Evolutionary conservation across 2,888 invertebrate genomes (phyloP), one percentile per base, ranked within the genome.

Genomic region (Apamea crenata): DNA sequence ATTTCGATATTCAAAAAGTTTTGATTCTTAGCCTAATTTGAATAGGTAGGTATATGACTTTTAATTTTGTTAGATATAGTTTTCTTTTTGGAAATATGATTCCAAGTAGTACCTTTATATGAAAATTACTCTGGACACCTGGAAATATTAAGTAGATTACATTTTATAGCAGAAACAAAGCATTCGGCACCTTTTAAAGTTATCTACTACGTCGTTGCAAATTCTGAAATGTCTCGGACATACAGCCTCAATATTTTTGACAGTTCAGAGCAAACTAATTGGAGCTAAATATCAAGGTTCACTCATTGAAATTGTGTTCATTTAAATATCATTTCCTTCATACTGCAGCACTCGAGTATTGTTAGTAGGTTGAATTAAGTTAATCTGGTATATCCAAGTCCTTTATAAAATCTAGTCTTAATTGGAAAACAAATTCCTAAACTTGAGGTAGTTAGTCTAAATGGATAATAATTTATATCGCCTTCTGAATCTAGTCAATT

Each of bases 201-300:
- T 70, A 81, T 76, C 71, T 78, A 21, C 75, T 68, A 72, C 50
- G 25, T 61, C 14, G 53, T 44, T 53, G 66, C 74, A 82, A 82
- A 83, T 82, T 80, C 80, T 74, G 69, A 85, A 89, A 90, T 91
- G 79, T 88, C 86, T 90, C 61, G 78, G 77, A 87, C 86, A 81
- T 82, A 77, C 79, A 81, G 83, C 80, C 88, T 90, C 73, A 89
- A 82, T 84, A 87, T 87, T 90, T 90, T 84, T 89, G 87, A 88
- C 87, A 87, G 85, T 87, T 80, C 77, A 74, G 79, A 85, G 81
- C 82, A 85, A 86, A 88, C 83, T 87, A 90, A 89, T 88, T 90
- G 83, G 87, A 88, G 84, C 82, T 85, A 91, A 92, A 92, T 92
- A 91, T 88, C 92, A 92, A 91, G 92, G 92, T 89, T 83, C 84